Evolutionary conservation across 2,888 invertebrate species (phyloP).

Genomic region (Sceliomorpha sp.): DNA sequence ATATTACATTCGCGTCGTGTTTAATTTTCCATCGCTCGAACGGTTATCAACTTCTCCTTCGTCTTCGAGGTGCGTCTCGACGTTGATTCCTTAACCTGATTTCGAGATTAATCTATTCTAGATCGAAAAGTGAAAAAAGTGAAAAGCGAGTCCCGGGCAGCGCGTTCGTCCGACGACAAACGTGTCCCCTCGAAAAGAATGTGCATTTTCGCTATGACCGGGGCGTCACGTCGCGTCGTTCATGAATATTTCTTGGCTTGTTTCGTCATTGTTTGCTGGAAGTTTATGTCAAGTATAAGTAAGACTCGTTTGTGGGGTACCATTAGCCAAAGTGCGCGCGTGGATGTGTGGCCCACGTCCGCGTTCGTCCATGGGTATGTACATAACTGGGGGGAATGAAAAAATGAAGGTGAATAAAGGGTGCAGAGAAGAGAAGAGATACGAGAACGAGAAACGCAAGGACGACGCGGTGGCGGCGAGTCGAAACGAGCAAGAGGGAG

Average conservation of each 20-base stretch:
- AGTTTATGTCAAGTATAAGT: slow-evolving; percentile 20
- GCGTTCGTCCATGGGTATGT: too few relatives aligned
- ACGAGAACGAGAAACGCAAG: neutral
- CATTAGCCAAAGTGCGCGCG: slow-evolving; percentile 1
- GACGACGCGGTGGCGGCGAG: too few relatives aligned
- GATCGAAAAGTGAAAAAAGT: too few relatives aligned
- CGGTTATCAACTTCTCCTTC: too few relatives aligned
- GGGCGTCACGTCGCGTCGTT: too few relatives aligned
- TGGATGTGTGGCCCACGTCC: neutral
- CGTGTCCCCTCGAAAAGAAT: slow-evolving; percentile 7
- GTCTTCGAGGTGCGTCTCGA: too few relatives aligned
- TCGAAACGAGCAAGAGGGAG: slow-evolving; percentile 14
- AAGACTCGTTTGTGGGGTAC: neutral
- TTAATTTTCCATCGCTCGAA: too few relatives aligned
- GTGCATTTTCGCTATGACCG: slow-evolving; percentile 31
- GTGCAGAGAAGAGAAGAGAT: neutral
- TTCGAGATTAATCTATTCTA: too few relatives aligned
- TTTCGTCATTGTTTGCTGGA: slow-evolving; percentile 23
- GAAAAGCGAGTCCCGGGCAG: too few relatives aligned
- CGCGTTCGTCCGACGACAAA: too few relatives aligned
- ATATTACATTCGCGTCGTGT: too few relatives aligned
- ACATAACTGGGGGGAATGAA: neutral
- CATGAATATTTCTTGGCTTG: slow-evolving; percentile 33
- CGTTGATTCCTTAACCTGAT: too few relatives aligned
- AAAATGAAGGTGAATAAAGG: neutral